Evolutionary conservation across 1,140 invertebrate species (phyloP).

Genomic region (Drosophila murphyi): DNA sequence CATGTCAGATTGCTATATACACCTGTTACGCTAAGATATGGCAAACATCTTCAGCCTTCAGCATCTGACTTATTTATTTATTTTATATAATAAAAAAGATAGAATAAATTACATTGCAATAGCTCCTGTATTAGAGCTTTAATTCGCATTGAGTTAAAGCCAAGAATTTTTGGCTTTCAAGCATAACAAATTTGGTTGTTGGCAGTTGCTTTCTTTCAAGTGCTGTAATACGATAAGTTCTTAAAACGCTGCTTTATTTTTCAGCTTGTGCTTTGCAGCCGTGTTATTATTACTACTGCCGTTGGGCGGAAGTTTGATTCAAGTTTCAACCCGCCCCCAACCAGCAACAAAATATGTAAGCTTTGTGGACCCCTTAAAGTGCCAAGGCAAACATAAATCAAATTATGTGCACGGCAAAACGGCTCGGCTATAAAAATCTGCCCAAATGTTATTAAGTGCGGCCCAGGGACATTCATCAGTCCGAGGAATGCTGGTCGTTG

Average conservation of each 20-base stretch:
- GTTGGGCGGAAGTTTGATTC: conserved; percentile 10
- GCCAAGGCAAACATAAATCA: conserved; percentile 63
- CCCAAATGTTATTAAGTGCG: conserved; percentile 73
- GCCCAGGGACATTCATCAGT: conserved; percentile 64
- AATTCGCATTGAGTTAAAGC: no score
- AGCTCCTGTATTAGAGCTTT: no score
- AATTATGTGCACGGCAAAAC: conserved; percentile 56
- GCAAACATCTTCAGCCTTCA: no score
- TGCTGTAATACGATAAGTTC: background rate
- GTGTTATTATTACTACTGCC: background rate
- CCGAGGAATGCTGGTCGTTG: conserved; percentile 44
- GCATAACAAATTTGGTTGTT: no score
- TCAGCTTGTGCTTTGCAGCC: background rate
- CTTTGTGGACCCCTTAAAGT: conserved; percentile 36
- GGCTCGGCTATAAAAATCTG: conserved; percentile 44
- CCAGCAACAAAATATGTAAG: background rate
- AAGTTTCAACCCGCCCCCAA: background rate
- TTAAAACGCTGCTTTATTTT: conserved; percentile 29
- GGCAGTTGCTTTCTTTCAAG: background rate
- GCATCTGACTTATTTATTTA: no score
- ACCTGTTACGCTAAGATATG: no score
- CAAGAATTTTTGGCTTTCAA: no score
- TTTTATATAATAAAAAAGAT: no score
- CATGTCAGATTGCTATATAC: no score
- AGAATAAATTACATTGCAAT: no score